phyloP scores from a whole-genome alignment of 2,797 vertebrate species.

The Tokudaia muenninki region DNA sequence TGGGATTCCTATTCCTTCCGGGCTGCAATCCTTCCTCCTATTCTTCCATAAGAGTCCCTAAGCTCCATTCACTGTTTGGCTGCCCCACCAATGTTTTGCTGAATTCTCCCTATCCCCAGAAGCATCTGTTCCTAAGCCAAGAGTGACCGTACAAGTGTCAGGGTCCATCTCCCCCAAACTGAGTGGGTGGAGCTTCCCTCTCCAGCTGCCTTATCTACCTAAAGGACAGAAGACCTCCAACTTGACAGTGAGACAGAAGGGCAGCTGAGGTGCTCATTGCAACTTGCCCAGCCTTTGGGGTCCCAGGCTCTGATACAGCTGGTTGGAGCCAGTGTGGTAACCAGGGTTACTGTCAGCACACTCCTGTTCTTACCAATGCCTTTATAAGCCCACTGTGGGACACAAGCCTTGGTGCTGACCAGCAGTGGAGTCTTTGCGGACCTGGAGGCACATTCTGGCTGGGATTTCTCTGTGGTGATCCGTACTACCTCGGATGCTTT shows the following conservation, averaged over 20 bases:
- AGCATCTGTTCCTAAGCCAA: background rate
- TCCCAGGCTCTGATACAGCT: background rate
- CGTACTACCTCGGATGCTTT: background rate
- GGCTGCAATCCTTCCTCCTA: background rate
- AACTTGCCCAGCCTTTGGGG: background rate
- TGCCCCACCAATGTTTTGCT: background rate
- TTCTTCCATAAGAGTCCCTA: background rate
- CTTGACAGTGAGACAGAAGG: background rate
- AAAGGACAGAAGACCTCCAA: background rate
- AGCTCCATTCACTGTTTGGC: background rate
- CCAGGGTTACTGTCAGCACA: accelerated
- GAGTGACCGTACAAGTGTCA: background rate
- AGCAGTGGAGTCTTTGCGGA: background rate
- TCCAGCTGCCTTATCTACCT: background rate
- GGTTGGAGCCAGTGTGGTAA: background rate
- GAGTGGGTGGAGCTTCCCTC: background rate
- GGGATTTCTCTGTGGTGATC: background rate
- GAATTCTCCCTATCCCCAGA: background rate
- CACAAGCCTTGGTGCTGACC: background rate
- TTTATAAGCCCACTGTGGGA: background rate
- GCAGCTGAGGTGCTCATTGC: background rate
- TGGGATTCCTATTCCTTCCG: no score
- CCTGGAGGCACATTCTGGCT: background rate
- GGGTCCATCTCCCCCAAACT: background rate
- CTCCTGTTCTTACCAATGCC: background rate